A percentile compares a stretch with the other conserved stretches of the same genome.
Conservation (phyloP, 2,888 invertebrate genomes). For the Apantesis nais region DNA sequence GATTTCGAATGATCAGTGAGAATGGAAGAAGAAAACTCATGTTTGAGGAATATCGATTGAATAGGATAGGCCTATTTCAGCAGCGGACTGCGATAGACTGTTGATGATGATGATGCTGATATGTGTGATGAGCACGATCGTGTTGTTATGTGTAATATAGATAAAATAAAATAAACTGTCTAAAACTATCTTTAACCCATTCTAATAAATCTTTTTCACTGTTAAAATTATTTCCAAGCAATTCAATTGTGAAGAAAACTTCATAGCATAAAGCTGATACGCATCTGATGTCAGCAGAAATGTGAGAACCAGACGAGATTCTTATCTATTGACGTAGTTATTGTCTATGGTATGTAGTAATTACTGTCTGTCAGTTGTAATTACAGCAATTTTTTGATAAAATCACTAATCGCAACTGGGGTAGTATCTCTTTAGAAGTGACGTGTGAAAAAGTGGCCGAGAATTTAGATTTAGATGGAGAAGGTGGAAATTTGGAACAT, state of each 20-base stretch:
- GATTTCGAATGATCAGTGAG: too few species aligned
- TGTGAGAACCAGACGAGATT: conserved; percentile 6
- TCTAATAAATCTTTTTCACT: background rate
- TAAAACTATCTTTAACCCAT: background rate
- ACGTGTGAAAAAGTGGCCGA: background rate
- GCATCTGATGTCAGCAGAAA: conserved; percentile 2
- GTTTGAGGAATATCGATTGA: too few species aligned
- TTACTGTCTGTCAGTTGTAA: background rate
- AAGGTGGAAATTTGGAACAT: too few species aligned
- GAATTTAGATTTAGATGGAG: background rate
- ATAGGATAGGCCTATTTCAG: too few species aligned
- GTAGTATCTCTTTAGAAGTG: background rate
- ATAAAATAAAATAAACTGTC: too few species aligned
- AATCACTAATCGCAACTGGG: background rate
- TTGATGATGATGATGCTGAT: too few species aligned
- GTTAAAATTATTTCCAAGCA: background rate
- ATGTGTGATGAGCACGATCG: too few species aligned
- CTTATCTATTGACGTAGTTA: conserved; percentile 1
- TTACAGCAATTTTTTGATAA: background rate
- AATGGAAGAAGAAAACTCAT: too few species aligned
- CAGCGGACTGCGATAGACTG: too few species aligned
- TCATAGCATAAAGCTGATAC: background rate
- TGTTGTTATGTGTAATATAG: background rate
- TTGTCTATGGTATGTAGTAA: background rate
- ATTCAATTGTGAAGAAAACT: background rate